A percentile compares a stretch with the other conserved stretches of the same genome.
Evolutionary conservation across 2,113 vertebrate species (phyloP).

Genomic region (Lepus europaeus): DNA sequence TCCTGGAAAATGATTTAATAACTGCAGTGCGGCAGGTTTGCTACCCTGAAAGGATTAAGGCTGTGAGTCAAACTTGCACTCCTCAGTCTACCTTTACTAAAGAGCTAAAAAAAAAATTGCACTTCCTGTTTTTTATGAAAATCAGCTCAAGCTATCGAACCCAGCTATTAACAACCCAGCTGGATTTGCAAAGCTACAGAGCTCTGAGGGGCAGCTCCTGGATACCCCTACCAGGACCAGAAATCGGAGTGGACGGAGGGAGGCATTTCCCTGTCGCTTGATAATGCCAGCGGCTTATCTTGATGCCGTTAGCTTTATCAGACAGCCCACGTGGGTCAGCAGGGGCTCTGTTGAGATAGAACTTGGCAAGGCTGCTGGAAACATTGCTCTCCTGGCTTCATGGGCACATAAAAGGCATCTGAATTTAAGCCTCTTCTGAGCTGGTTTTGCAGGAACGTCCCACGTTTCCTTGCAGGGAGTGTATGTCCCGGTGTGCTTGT

Average conservation of each 20-base stretch:
- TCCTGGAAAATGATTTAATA: background rate
- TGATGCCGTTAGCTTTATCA: background rate
- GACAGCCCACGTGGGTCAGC: background rate
- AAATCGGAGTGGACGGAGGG: background rate
- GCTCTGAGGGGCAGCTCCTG: fast-evolving
- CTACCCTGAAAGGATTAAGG: background rate
- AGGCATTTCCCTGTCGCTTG: background rate
- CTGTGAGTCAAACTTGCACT: background rate
- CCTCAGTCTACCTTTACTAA: background rate
- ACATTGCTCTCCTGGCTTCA: background rate
- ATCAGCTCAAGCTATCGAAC: background rate
- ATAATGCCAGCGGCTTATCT: background rate
- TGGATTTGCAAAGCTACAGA: background rate
- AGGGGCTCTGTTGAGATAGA: background rate
- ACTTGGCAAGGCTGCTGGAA: background rate
- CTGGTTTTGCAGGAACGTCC: background rate
- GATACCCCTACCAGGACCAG: too few species aligned
- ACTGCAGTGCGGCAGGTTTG: background rate
- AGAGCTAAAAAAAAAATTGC: background rate
- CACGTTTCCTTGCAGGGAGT: background rate
- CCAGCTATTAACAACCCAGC: background rate
- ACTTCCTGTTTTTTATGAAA: conserved; percentile 73
- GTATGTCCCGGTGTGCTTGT: background rate
- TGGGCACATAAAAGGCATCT: background rate
- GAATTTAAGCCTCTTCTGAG: background rate